phyloP scores from a whole-genome alignment of 2,113 vertebrate species.

The Sylvilagus bachmani region DNA sequence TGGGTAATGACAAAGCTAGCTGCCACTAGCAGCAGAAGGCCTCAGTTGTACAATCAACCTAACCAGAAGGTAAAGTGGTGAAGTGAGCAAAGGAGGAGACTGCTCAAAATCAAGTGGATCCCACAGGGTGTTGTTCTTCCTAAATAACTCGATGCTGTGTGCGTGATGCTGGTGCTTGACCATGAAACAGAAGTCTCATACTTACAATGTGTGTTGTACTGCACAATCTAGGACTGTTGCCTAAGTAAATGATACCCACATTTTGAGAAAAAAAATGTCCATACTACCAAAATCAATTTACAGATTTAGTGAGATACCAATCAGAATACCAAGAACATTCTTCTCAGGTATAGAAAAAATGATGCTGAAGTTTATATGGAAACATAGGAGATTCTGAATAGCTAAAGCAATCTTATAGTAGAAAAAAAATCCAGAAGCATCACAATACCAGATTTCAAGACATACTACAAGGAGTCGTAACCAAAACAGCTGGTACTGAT shows the following conservation, averaged over 20 bases:
- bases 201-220: conserved; percentile 88
- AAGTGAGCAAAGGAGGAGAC: background rate
- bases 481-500: too few species aligned
- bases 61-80: conserved; percentile 33
- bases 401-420: too few species aligned
- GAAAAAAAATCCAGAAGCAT: too few species aligned
- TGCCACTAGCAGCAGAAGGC: conserved; percentile 47
- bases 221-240: conserved; percentile 87
- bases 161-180: conserved; percentile 90
- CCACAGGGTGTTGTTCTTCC: conserved; percentile 76
- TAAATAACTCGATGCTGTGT: conserved; percentile 84
- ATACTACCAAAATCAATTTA: too few species aligned
- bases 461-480: too few species aligned
- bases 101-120: background rate
- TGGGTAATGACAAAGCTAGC: conserved; percentile 74
- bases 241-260: conserved; percentile 89
- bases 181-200: conserved; percentile 86
- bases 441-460: too few species aligned
- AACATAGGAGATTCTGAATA: too few species aligned
- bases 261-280: conserved; percentile 84
- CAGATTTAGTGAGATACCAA: too few species aligned
- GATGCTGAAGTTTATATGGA: too few species aligned
- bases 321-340: too few species aligned
- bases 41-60: background rate
- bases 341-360: too few species aligned